Evolutionary conservation across 1,140 invertebrate species (phyloP), one percentile per base, ranked within the genome.

Genomic region (Drusus annulatus): DNA sequence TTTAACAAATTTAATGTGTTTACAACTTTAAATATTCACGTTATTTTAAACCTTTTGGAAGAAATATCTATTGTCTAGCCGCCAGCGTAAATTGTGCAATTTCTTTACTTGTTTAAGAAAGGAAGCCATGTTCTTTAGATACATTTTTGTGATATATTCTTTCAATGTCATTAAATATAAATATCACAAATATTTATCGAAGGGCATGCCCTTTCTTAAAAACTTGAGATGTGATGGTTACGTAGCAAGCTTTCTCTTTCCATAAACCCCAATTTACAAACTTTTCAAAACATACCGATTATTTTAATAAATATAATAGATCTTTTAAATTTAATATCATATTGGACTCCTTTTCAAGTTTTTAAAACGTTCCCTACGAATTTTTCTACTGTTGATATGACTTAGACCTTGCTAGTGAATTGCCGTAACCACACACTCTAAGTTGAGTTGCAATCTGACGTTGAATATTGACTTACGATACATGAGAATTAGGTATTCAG

Each of bases 51-150:
- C 13, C 13, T 45, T 45, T 45, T 45, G 8, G 13, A 45, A 45
- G 10, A 45, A 8, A 45, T 45, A 0, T 45, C 2, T 45, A 1
- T 13, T 60, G 2, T 60, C 58, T 23, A 21, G 58, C 23, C 31
- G 15, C 62, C 62, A 65, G 16, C 4, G 31, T 65, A 65, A 23
- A 31, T 65, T 65, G 25, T 31, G 31, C 28, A 50, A 73, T 65
- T 16, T 65, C 23, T 65, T 8, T 23, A 56, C 25, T n/a, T 75
- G 28, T 52, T 68, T 54, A 78, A 60, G 69, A 71, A 65, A 80
- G 78, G 78, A 80, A 80, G 78, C 63, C 78, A 80, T 75, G 31
- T 80, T 80, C 78, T 80, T 80, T 58, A 36, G 54, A 75, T 28
- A 2, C 15, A 31, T 58, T 36, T 45, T 31, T 21, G 54, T 45